phyloP scores from a whole-genome alignment of 2,888 invertebrate species.

The Branchipolynoe longqiensis region DNA sequence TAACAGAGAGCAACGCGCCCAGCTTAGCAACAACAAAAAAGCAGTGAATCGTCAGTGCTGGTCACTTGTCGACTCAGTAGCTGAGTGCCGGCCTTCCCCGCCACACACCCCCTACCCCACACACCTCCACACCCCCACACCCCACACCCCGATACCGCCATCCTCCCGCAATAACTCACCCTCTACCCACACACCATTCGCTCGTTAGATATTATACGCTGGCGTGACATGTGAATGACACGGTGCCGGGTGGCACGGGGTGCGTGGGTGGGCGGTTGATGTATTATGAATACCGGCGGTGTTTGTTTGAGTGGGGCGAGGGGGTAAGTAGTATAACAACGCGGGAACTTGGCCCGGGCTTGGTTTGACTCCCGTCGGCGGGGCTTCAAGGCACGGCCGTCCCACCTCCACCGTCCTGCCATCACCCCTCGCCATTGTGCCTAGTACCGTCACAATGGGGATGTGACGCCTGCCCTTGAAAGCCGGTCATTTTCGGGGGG shows the following conservation, averaged over 20 bases:
- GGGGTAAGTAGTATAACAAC: slow-evolving; percentile 49
- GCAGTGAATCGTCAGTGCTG: slow-evolving; percentile 32
- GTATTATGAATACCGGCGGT: slow-evolving; percentile 5
- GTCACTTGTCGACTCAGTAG: not conserved
- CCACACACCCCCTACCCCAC: too few species aligned
- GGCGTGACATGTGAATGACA: slow-evolving; percentile 47
- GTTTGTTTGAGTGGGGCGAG: not conserved
- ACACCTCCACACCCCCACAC: too few species aligned
- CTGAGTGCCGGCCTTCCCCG: not conserved
- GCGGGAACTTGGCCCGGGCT: slow-evolving; percentile 2
- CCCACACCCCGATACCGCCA: too few species aligned
- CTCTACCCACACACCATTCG: slow-evolving; percentile 26
- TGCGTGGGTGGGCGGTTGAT: slow-evolving; percentile 5
- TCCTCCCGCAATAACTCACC: too few species aligned
- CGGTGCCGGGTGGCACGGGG: not conserved
- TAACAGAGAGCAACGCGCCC: slow-evolving; percentile 22
- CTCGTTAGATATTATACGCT: slow-evolving; percentile 39
- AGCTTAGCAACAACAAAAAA: slow-evolving; percentile 30
- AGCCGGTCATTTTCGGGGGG: too few species aligned
- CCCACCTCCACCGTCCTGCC: not conserved
- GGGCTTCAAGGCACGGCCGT: not conserved
- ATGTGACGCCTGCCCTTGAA: not conserved
- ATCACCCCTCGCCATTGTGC: not conserved
- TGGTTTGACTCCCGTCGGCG: slow-evolving; percentile 2
- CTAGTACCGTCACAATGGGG: not conserved